These are phyloP conservation scores for Drosophila pachea DNA, from an alignment of 1,140 invertebrate genomes.

Conservation along the genomic window DNA sequence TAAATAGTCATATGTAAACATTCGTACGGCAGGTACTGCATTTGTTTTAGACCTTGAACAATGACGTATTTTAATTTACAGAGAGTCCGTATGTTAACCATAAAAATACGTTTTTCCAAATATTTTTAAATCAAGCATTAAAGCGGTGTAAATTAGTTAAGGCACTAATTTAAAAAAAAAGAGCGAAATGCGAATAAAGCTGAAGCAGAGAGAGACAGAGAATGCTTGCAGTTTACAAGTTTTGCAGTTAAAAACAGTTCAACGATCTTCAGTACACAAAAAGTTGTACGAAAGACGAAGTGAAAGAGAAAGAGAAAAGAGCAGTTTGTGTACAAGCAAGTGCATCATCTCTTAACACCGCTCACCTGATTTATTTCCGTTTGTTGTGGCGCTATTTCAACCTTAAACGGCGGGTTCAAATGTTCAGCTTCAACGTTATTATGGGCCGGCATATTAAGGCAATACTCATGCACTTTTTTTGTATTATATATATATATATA, in stretches of 20 bases:
- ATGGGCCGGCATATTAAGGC: constrained; percentile 40
- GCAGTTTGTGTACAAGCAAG: background rate
- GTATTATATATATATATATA: constrained; percentile 7
- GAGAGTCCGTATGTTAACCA: background rate
- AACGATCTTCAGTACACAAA: constrained; percentile 39
- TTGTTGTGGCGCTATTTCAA: constrained; percentile 54
- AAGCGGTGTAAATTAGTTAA: no score
- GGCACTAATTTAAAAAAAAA: background rate
- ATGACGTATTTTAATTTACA: background rate
- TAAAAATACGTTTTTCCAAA: no score
- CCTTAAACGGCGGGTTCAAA: constrained; percentile 49
- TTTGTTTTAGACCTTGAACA: background rate
- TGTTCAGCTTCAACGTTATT: constrained; percentile 48
- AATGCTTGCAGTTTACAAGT: constrained; percentile 8
- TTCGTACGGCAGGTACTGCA: background rate
- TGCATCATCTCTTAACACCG: constrained; percentile 19
- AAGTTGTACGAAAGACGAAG: background rate
- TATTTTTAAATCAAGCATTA: no score
- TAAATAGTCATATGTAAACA: constrained; percentile 18
- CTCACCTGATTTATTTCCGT: constrained; percentile 63
- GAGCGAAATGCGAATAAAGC: background rate
- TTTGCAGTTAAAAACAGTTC: constrained; percentile 13
- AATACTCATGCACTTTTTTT: constrained; percentile 10
- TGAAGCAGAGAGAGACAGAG: background rate
- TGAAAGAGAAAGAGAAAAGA: constrained; percentile 5